phyloP scores from a whole-genome alignment of 2,888 invertebrate genomes.

The Ichneumon xanthorius region DNA sequence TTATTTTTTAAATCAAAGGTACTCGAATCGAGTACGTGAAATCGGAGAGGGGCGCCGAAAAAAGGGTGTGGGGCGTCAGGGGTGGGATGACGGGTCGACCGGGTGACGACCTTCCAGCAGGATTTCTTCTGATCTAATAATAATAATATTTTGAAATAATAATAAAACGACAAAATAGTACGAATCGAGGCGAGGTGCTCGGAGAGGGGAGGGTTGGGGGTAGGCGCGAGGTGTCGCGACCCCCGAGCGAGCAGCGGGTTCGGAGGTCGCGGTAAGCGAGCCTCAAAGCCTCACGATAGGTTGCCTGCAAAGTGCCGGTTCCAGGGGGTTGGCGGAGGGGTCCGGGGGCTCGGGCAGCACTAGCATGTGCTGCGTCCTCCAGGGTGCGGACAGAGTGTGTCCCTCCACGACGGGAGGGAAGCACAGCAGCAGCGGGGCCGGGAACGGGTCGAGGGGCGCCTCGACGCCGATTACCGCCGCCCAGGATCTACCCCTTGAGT shows the following conservation, averaged over 20 bases:
- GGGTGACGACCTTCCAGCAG: background rate
- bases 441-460: conserved; percentile 69
- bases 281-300: conserved; percentile 81
- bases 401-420: conserved; percentile 79
- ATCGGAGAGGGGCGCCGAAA: background rate
- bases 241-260: conserved; percentile 71
- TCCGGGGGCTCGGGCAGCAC: conserved; percentile 75
- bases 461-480: conserved; percentile 66
- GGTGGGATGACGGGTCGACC: conserved; percentile 71
- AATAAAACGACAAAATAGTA: conserved; percentile 13
- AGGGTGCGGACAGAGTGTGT: conserved; percentile 82
- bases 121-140: background rate
- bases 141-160: background rate
- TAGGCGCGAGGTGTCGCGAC: conserved; percentile 73
- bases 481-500: conserved; percentile 81
- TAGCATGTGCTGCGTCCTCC: conserved; percentile 83
- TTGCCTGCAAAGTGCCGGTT: conserved; percentile 82
- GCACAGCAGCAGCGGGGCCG: conserved; percentile 70
- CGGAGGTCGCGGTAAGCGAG: conserved; percentile 75
- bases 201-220: conserved; percentile 63
- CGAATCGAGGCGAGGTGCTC: conserved; percentile 55
- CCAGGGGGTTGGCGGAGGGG: conserved; percentile 76
- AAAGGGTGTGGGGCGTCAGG: background rate
- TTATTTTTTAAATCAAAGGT: background rate
- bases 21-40: background rate